Conservation (phyloP, 1,140 invertebrate species). For the Oreohelix idahoensis region DNA sequence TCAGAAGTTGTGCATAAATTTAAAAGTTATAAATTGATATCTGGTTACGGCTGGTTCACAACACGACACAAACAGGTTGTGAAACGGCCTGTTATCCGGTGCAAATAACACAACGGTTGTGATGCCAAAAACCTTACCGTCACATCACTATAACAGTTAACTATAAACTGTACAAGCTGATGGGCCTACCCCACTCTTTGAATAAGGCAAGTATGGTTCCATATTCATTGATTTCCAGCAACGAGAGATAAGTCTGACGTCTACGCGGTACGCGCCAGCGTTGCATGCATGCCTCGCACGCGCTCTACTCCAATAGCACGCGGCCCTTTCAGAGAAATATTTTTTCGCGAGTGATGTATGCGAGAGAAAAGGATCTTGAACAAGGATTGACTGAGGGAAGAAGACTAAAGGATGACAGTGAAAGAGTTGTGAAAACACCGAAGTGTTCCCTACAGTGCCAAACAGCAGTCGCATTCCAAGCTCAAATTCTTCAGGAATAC, state of each 20-base stretch:
- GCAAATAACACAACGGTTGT: no score
- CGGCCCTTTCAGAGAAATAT: background rate
- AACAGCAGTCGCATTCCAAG: no score
- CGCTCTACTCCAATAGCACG: constrained; percentile 4
- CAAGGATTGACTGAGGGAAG: background rate
- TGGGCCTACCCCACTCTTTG: background rate
- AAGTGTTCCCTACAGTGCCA: no score
- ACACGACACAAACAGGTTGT: no score
- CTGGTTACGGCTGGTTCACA: no score
- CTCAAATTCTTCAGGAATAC: no score
- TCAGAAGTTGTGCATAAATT: no score
- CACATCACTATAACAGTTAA: background rate
- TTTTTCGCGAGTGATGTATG: background rate
- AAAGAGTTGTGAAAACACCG: no score
- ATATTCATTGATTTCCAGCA: constrained; percentile 5
- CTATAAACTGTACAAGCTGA: background rate
- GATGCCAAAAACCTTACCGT: no score
- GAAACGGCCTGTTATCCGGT: no score
- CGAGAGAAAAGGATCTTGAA: background rate
- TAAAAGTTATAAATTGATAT: no score
- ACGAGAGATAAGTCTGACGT: background rate
- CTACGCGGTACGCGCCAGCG: background rate
- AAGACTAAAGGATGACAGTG: background rate
- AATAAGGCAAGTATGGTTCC: background rate
- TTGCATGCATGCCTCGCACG: background rate